Evolutionary conservation across 1,140 invertebrate genomes (phyloP).

Genomic region (Rhagoletis pomonella): DNA sequence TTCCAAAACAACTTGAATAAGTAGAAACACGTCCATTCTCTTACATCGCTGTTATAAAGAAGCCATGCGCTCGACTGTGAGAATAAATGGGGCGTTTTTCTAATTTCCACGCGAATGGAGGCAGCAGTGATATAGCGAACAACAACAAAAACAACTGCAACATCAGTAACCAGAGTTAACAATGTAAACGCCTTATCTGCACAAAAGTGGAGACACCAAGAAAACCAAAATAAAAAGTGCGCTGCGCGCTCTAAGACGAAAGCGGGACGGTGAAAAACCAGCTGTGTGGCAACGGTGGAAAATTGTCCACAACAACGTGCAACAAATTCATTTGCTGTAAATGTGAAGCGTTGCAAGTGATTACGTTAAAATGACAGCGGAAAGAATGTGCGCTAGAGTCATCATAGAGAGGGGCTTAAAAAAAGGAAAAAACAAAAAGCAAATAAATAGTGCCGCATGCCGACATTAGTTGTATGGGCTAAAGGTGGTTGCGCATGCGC

Average conservation of each 20-base stretch:
- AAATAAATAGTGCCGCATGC: background rate
- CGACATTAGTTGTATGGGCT: background rate
- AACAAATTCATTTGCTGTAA: conserved; percentile 51
- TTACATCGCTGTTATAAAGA: too few species aligned
- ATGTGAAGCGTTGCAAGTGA: conserved; percentile 48
- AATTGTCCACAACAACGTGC: conserved; percentile 49
- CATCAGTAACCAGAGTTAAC: conserved; percentile 29
- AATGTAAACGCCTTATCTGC: conserved; percentile 48
- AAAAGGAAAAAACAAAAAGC: background rate
- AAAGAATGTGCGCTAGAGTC: conserved; percentile 12
- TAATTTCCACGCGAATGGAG: conserved; percentile 32
- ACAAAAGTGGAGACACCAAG: conserved; percentile 24
- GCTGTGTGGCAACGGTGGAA: background rate
- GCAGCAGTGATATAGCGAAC: background rate
- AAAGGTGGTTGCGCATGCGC: conserved; percentile 9
- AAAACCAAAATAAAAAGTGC: background rate
- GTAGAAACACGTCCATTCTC: background rate
- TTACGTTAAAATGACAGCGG: conserved; percentile 41
- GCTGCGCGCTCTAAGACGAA: background rate
- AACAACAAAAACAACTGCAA: background rate
- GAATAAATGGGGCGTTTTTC: conserved; percentile 50
- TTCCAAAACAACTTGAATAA: background rate
- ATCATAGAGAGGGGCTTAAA: background rate
- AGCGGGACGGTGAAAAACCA: background rate
- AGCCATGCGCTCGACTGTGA: background rate